phyloP scores from a whole-genome alignment of 2,888 invertebrate genomes.

The Elgonia sp. region DNA sequence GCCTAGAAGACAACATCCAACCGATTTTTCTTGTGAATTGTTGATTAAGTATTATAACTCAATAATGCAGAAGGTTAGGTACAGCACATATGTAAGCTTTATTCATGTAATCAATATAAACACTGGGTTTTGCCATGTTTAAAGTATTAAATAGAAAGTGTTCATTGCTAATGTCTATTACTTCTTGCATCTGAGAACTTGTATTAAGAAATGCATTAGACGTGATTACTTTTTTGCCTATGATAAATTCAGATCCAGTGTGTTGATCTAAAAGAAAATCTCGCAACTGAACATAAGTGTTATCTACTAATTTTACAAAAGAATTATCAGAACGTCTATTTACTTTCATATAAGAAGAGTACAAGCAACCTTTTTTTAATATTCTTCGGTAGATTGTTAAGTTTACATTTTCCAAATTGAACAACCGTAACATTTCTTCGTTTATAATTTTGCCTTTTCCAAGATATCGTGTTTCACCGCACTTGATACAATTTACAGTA shows the following conservation, averaged over 20 bases:
- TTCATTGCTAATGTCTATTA: too few species aligned
- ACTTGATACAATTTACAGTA: slow-evolving; percentile 19
- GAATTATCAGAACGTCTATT: slow-evolving; percentile 37
- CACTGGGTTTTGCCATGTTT: slow-evolving; percentile 13
- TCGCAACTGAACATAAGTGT: not conserved
- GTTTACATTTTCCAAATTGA: not conserved
- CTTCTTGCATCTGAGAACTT: not conserved
- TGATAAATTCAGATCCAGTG: not conserved
- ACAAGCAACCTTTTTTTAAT: slow-evolving; percentile 9
- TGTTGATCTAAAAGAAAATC: slow-evolving; percentile 28
- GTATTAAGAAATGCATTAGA: slow-evolving; percentile 6
- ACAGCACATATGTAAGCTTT: slow-evolving; percentile 19
- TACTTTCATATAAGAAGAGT: slow-evolving; percentile 14
- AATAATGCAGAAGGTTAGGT: slow-evolving; percentile 34
- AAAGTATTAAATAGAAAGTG: not conserved
- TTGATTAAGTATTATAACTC: too few species aligned
- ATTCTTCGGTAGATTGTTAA: slow-evolving; percentile 20
- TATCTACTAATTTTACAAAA: slow-evolving; percentile 15
- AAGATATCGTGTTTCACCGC: slow-evolving; percentile 4
- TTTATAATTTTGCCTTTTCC: not conserved
- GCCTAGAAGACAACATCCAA: too few species aligned
- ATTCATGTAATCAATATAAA: slow-evolving; percentile 12
- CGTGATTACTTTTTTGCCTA: slow-evolving; percentile 18
- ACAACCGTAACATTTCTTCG: not conserved
- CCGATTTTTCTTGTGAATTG: too few species aligned